These are phyloP conservation scores for Myripristis jacobus DNA, from an alignment of 2,797 vertebrate genomes.

Conservation along the genomic window DNA sequence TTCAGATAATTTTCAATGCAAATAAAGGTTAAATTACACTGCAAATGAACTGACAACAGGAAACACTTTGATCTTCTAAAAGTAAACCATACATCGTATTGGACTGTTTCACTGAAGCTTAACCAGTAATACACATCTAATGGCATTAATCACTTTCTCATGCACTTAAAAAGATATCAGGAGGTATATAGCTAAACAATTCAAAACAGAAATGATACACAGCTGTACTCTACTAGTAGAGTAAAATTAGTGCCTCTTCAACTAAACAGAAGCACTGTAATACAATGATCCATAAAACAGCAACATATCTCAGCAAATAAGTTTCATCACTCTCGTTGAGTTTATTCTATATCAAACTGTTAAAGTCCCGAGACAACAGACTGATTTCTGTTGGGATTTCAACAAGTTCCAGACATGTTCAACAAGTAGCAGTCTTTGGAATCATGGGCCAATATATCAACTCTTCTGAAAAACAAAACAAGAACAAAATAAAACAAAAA, in stretches of 20 bases:
- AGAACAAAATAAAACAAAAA: background rate
- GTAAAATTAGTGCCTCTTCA: slow-evolving; percentile 2
- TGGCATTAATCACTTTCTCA: slow-evolving; percentile 45
- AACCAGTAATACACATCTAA: slow-evolving; percentile 37
- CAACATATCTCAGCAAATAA: slow-evolving; percentile 8
- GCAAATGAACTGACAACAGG: slow-evolving; percentile 19
- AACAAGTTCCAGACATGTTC: slow-evolving; percentile 30
- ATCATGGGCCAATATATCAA: background rate
- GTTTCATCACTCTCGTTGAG: slow-evolving; percentile 10
- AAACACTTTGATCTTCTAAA: slow-evolving; percentile 20
- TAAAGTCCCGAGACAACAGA: slow-evolving; percentile 14
- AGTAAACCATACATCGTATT: slow-evolving; percentile 25
- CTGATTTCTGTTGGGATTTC: slow-evolving; percentile 13
- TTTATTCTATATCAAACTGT: slow-evolving; percentile 36
- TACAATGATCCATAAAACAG: slow-evolving; percentile 30
- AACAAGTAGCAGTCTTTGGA: slow-evolving; percentile 12
- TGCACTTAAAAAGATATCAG: slow-evolving; percentile 43
- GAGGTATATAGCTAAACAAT: slow-evolving; percentile 42
- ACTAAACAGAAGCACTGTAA: slow-evolving; percentile 33
- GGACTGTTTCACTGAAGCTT: slow-evolving; percentile 11
- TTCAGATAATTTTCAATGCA: slow-evolving; percentile 23
- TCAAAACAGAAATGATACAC: slow-evolving; percentile 40
- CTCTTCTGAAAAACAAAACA: background rate
- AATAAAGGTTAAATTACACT: slow-evolving; percentile 11
- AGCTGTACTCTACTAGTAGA: slow-evolving; percentile 22